Evolutionary conservation across 1,140 invertebrate genomes (phyloP).

Genomic region (Neoseiulus cucumeris): DNA sequence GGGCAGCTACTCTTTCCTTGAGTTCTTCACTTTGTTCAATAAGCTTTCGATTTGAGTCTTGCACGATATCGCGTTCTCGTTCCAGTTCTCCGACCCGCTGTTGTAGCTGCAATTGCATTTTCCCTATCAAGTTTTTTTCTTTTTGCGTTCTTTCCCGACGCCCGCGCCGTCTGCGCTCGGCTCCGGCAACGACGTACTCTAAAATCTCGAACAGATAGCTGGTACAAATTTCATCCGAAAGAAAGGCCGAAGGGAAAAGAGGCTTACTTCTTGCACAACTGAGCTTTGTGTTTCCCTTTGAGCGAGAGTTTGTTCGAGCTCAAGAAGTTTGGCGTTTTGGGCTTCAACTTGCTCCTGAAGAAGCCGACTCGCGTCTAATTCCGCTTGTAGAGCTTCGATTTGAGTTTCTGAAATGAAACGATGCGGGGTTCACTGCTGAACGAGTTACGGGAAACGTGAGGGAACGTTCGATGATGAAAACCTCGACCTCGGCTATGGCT

Average conservation of each 20-base stretch:
- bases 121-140: no score
- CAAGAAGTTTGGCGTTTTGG: conserved; percentile 3
- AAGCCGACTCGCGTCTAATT: neutral
- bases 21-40: conserved; percentile 9
- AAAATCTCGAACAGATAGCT: no score
- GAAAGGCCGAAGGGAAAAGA: no score
- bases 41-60: conserved; percentile 1
- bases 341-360: neutral
- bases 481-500: no score
- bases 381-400: neutral
- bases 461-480: no score
- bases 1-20: conserved; percentile 1
- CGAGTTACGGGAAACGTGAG: no score
- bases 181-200: no score
- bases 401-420: neutral
- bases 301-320: neutral
- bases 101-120: neutral
- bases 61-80: conserved; percentile 4
- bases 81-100: conserved; percentile 1
- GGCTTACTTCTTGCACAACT: neutral
- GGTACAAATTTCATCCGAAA: no score
- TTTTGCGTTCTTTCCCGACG: no score
- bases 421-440: no score
- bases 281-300: neutral
- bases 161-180: no score